Evolutionary conservation across 2,888 invertebrate genomes (phyloP), one percentile per base, ranked within the genome.

Genomic region (Heliconius erato): DNA sequence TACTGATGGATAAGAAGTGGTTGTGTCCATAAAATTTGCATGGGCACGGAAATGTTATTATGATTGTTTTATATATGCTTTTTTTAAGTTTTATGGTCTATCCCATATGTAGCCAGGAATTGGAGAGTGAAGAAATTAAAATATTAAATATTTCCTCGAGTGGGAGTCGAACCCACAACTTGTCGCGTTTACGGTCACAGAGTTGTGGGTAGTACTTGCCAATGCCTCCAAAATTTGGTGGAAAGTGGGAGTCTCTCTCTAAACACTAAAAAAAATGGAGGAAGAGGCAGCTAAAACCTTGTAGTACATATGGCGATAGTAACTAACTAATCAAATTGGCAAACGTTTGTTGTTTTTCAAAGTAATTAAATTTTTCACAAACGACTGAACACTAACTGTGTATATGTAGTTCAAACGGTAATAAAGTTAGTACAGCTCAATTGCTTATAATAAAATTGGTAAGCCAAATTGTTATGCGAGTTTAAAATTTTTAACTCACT

Each of bases 361-460:
- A 59, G 26, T 76, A 76, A 76, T 59, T 63, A 40, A 40, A 26
- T 76, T 76, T 76, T 76, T 76, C n/a, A 63, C 63, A 76, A 59
- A n/a, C 35, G 40, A 76, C n/a, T 76, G 76, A 63, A 26, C 63
- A n/a, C 59, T 16, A 40, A 72, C 72, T 72, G 35, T 35, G 54
- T 32, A 63, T 63, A 14, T 63, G 35, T n/a, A 35, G 54, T 59
- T n/a, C 35, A 76, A 76, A 76, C 35, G 59, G 23, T 76, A 76
- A 63, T 63, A 63, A 35, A 76, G 63, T 76, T 76, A 76, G 35
- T n/a, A 63, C 11, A 74, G 35, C 16, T 63, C 63, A 76, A 76
- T 76, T 59, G 59, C 59, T 76, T n/a, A 63, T 63, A 35, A 76
- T 35, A 23, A 76, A 76, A 76, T 76, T 76, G 59, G 72, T 72